Percentiles rank a stretch among this genome's conserved stretches.
Evolutionary conservation across 2,113 vertebrate genomes (phyloP).

Genomic region (Numida meleagris): DNA sequence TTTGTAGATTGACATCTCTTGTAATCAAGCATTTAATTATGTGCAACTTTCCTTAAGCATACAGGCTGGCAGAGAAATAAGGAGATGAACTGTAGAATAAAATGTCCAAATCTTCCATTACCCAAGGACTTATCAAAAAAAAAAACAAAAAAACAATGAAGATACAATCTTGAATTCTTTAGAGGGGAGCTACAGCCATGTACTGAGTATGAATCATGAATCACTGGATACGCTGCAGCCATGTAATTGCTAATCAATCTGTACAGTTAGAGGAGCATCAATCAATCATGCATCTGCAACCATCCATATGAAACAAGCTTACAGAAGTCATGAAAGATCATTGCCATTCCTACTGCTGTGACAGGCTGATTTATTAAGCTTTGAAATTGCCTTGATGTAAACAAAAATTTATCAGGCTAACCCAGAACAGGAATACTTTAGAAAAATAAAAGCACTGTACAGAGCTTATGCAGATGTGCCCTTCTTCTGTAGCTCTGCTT

Average conservation of each 20-base stretch:
- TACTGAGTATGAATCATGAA: neutral
- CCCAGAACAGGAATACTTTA: neutral
- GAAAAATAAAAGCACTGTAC: neutral
- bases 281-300: neutral
- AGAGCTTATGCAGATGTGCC: neutral
- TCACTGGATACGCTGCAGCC: neutral
- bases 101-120: neutral
- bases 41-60: neutral
- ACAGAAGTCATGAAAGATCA: neutral
- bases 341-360: neutral
- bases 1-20: neutral
- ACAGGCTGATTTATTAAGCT: neutral
- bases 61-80: neutral
- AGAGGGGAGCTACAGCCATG: neutral
- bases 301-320: neutral
- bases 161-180: neutral
- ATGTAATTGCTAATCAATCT: neutral
- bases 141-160: neutral
- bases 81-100: neutral
- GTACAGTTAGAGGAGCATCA: neutral
- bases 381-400: neutral
- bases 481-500: neutral
- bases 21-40: neutral
- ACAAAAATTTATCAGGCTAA: neutral
- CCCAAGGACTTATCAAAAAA: neutral